A percentile compares a stretch with the other conserved stretches of the same genome.
Conservation (phyloP, 2,113 vertebrate species). For the Tachuris rubrigastra region DNA sequence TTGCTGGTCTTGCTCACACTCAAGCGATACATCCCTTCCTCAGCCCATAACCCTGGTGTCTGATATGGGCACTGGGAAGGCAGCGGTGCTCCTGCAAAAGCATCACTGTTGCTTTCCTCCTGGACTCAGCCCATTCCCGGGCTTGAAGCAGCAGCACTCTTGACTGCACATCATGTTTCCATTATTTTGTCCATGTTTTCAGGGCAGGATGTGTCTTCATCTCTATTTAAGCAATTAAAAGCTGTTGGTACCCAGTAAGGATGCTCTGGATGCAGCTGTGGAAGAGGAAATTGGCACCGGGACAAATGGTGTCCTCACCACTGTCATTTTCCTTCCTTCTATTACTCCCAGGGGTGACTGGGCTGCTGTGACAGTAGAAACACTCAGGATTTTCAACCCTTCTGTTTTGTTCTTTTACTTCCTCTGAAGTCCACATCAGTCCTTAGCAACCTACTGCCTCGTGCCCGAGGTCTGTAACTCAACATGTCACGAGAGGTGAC, state of each 20-base stretch:
- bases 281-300: rapidly evolving
- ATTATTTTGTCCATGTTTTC: neutral
- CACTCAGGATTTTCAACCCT: neutral
- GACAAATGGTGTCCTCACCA: neutral
- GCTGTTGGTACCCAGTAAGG: neutral
- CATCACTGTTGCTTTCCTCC: neutral
- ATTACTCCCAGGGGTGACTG: neutral
- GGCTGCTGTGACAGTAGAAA: neutral
- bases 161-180: neutral
- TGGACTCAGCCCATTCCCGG: neutral
- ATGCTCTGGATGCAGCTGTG: neutral
- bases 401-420: neutral
- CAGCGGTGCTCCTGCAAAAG: neutral
- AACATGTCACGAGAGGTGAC: neutral
- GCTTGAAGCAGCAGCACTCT: neutral
- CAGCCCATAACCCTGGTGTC: rapidly evolving
- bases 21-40: neutral
- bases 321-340: neutral
- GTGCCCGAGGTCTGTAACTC: neutral
- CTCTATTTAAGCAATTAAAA: neutral
- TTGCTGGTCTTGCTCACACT: neutral
- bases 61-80: neutral
- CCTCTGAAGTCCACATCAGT: neutral
- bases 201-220: neutral
- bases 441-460: neutral